Base-by-base conservation (phyloP, 2,113 vertebrate species). In the Zosterops japonicus region DNA sequence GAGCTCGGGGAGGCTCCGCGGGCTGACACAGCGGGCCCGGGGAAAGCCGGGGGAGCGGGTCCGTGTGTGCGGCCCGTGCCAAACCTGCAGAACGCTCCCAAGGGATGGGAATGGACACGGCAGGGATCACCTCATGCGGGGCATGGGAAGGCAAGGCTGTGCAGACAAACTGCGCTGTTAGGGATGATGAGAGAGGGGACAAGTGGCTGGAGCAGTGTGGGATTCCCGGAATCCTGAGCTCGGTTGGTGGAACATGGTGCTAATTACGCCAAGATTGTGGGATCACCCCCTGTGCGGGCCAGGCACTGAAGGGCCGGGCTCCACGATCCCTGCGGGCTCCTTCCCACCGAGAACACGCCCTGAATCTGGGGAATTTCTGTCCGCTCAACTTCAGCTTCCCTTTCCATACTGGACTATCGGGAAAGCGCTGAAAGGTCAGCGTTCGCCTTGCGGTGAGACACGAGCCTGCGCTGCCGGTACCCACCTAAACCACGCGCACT, bases 21-120 rank as follows among this genome's bases (percentile, higher is more conserved):
- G 20, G 5, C 61, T 1, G 3, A 22, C 8, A 28, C 24, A 14
- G 3, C 12, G 41, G 19, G 19, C 36, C 10, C 20, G 11, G 19
- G 44, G 28, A 46, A 50, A 29, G 11, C 14, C 13, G 3, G 12
- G 16, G 31, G 41, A 0, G 2, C 21, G 31, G 33, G 47, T 3
- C 55, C 5, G 5, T 0, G 6, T 2, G 1, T 3, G 41, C 4
- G 11, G 14, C 23, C 28, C 6, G 10, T 2, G 6, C 6, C 70
- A 42, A 21, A 41, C 3, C 23, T 0, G 4, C 50, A 5, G 2
- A 50, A 8, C 21, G 0, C 5, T 29, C 2, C 63, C 49, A 31
- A 18, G 19, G 42, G 31, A 17, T 4, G 31, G 19, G 19, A 35
- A n/a, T 0, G 8, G 24, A 8, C 0, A 2, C 21, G 11, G 44